phyloP scores from a whole-genome alignment of 2,888 invertebrate genomes.

The Elaeidobius kamerunicus region DNA sequence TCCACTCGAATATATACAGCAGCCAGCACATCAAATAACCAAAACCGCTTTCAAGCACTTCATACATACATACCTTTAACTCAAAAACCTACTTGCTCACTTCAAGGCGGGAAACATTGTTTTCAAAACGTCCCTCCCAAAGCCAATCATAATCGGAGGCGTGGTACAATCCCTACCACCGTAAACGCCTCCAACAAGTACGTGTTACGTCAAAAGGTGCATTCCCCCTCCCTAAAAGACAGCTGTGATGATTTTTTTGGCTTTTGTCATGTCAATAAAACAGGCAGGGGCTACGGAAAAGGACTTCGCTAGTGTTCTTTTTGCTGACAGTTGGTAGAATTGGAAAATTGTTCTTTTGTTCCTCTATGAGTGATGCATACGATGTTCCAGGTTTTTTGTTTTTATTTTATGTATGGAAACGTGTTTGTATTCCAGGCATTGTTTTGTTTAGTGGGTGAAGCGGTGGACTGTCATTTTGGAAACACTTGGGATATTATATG shows the following conservation, averaged over 20 bases:
- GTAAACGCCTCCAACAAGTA: conserved; percentile 15
- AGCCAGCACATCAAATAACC: conserved; percentile 3
- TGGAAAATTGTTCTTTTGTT: conserved; percentile 26
- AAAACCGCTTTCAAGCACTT: conserved; percentile 4
- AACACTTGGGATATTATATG: no score
- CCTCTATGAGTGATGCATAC: conserved; percentile 10
- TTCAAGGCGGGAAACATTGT: conserved; percentile 6
- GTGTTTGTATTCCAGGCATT: conserved; percentile 2
- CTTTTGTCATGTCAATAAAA: conserved; percentile 25
- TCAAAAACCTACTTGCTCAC: conserved; percentile 8
- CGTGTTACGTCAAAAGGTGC: conserved; percentile 20
- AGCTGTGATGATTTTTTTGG: conserved; percentile 25
- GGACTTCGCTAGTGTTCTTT: conserved; percentile 19
- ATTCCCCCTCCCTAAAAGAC: conserved; percentile 18
- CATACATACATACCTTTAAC: conserved; percentile 11
- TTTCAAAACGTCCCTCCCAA: conserved; percentile 12
- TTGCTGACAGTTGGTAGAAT: conserved; percentile 27
- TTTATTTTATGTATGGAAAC: conserved; percentile 4
- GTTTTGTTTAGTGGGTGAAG: no score
- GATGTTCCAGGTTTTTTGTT: conserved; percentile 1
- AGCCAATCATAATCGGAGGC: conserved; percentile 18
- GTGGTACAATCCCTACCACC: conserved; percentile 11
- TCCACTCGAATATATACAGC: background rate
- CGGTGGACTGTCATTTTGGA: no score
- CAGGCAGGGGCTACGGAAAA: conserved; percentile 18